These are phyloP conservation scores for Clarias magur DNA, from an alignment of 2,113 vertebrate genomes.

Conservation along the genomic window DNA sequence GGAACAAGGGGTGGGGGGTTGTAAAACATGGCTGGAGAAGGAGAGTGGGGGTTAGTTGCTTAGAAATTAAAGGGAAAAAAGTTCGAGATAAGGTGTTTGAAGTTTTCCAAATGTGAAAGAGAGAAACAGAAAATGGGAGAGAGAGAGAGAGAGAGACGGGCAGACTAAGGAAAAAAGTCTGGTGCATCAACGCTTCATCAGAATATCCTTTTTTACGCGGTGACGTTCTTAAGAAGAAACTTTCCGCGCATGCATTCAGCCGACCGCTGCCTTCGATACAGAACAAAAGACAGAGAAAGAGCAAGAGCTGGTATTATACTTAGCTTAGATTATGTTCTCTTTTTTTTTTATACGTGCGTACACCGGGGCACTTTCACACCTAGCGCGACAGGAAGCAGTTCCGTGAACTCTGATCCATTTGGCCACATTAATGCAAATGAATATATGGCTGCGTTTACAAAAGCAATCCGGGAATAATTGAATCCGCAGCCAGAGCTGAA, in stretches of 20 bases:
- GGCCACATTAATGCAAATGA: conserved; percentile 9
- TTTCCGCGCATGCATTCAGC: neutral
- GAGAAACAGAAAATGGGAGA: neutral
- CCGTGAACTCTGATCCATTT: neutral
- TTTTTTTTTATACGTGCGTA: neutral
- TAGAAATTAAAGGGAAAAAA: conserved; percentile 19
- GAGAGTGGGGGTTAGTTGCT: conserved; percentile 25
- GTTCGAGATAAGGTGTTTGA: conserved; percentile 23
- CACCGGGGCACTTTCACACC: neutral
- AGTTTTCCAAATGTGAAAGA: conserved; percentile 8
- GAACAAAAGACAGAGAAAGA: conserved; percentile 4
- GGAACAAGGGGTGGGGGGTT: neutral
- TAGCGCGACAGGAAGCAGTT: neutral
- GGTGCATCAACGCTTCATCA: conserved; percentile 17
- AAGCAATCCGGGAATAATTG: neutral
- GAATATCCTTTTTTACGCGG: conserved; percentile 19
- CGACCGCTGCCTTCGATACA: conserved; percentile 2
- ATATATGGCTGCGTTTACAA: conserved; percentile 8
- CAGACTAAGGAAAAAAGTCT: neutral
- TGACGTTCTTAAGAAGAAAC: conserved; percentile 24
- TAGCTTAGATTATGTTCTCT: neutral
- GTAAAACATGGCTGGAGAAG: conserved; percentile 36
- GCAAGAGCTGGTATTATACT: conserved; percentile 1
- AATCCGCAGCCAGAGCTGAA: neutral
- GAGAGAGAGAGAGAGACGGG: conserved; percentile 11